Evolutionary conservation across 2,113 vertebrate species (phyloP), one percentile per base, ranked within the genome.

Genomic region (Danionella cerebrum): DNA sequence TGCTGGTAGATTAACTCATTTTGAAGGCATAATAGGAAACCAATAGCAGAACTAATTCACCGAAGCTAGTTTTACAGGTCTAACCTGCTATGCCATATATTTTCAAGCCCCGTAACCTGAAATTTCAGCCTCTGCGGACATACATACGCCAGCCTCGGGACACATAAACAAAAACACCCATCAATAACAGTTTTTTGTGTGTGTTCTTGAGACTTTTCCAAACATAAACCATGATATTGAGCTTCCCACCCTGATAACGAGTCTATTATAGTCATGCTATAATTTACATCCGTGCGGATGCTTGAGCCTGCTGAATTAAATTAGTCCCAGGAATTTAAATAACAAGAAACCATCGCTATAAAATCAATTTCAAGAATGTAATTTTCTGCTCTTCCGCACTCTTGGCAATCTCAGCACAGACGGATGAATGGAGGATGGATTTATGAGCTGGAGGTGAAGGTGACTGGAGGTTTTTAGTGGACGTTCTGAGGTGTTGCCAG

Each of bases 141-240:
- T 16, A 41, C 24, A 38, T 7, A 12, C 1, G 39, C n/a, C 21
- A 31, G 39, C 39, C 25, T 21, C 24, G 24, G 54, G 41, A 14
- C 58, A 62, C 14, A 3, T 10, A 45, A 16, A 19, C 58, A 25
- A 35, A 62, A n/a, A 62, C 44, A 16, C 16, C 51, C 51, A 53
- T 21, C 58, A 62, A 29, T 11, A 31, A 47, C 25, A 59, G 39
- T 33, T 62, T 62, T 62, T 25, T 63, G 59, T 35, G 59, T 63
- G 59, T 35, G 59, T 10, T 63, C 39, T 60, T 44, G 42, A 48
- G 42, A 48, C 25, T 48, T 48, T 63, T 63, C 59, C 59, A 48
- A 35, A 63, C 11, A 13, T 35, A 63, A 48, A 63, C 59, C 42
- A 63, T 35, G 6, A 47, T 63, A 47, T 47, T 11, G 59, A 63